Evolutionary conservation across 2,888 invertebrate species (phyloP), one percentile per base, ranked within the genome.

Genomic region (Microctonus hyperodae): DNA sequence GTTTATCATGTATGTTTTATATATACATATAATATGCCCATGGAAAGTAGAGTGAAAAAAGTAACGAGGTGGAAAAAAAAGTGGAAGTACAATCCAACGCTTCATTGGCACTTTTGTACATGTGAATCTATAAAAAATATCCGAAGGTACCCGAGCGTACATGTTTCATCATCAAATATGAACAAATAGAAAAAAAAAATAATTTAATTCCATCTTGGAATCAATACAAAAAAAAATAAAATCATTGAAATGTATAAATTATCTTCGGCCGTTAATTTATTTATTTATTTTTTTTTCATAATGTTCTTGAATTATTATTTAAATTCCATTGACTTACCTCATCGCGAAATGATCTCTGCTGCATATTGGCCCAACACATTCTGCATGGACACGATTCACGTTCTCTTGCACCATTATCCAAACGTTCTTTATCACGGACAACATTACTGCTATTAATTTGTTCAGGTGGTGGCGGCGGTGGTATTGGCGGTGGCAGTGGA

Each of bases 391-490:
- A 82, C 35, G 76, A 72, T 28, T 83, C 82, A 72, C 80, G 80
- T 44, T 83, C 82, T 69, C 78, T 78, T 62, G 71, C 44, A 44
- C 44, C 70, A 65, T 74, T 77, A 56, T 78, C 78, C 23, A 63
- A 72, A 51, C 77, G 72, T 0, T 73, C 73, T 50, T 75, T 75
- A 13, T 80, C 81, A 20, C 78, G 70, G 40, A 74, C 65, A 11
- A 61, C 61, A 28, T 61, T 55, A 33, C 60, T 65, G 65, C 71
- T 69, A 50, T 59, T 74, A 71, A 77, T 74, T 64, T 44, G 44
- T 44, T 83, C 80, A 0, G 85, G 85, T 13, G 83, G 82, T 16
- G 86, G 86, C 11, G 85, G 85, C 0, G 85, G 85, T n/a, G 86
- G 85, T 16, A 85, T 85, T 1, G 85, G 85, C 5, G 86, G 85